Evolutionary conservation across 2,888 invertebrate species (phyloP), one percentile per base, ranked within the genome.

Genomic region (Ceratothoa steindachneri): DNA sequence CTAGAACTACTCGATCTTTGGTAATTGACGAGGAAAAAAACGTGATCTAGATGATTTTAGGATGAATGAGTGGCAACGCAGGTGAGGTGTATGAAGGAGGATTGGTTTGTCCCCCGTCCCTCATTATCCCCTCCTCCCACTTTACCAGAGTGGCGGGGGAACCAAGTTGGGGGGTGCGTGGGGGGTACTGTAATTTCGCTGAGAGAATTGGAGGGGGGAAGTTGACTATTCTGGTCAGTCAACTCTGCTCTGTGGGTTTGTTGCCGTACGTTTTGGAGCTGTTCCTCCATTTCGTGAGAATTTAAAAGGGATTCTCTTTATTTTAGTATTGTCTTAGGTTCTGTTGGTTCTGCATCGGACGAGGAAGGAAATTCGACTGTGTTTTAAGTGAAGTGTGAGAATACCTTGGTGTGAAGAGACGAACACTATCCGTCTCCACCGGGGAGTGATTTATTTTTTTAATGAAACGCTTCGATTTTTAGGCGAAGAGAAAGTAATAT

Each of bases 141-240:
- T 24, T 2, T 60, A 12, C 52, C 24, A 22, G 19, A 60, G 24
- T 41, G 41, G 41, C 41, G 41, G 41, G 24, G 60, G 60, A 24
- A 22, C n/a, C 12, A 24, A 60, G 60, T 1, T 19, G 24, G 60
- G 60, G 60, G 22, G 22, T n/a, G 60, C n/a, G n/a, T 31, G 29
- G 51, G 53, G 30, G 67, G 60, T 22, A 24, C 60, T 24, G 60
- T 60, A 60, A 60, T 60, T 60, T 60, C 24, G 9, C 60, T 66
- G 51, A 53, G 67, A 24, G 41, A 64, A 30, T 67, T 30, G 69
- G 70, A 28, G 73, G 51, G 69, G 68, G 68, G 67, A 31, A 73
- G 76, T 66, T 67, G 73, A 76, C 66, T 76, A 73, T 73, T 76
- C 76, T 76, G 76, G 76, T 76, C 76, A 76, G 76, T 76, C 72